Evolutionary conservation across 2,888 invertebrate genomes (phyloP), one percentile per base, ranked within the genome.

Genomic region (Lepidochrysops patricia): DNA sequence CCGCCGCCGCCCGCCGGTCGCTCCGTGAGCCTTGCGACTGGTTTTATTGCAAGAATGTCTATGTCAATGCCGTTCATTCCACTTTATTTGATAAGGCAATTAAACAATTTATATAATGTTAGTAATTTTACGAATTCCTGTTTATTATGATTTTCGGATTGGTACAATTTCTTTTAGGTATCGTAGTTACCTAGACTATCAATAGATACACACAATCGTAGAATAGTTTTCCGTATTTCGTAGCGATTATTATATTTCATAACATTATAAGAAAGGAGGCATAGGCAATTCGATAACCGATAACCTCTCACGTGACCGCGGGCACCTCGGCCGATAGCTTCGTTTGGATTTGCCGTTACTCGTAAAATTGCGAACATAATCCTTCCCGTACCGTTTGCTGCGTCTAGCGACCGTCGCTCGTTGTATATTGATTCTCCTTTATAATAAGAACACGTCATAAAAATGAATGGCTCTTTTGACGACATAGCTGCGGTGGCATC

Each of bases 321-420:
- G 72, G 75, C 72, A 74, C 76, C 70, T 72, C 72, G 72, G 69
- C 71, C 77, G 77, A 82, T 82, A 79, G 79, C 79, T 83, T 72
- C 75, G 77, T 76, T 78, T 77, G 74, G 79, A 82, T 79, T 70
- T 82, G 79, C 84, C 83, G 84, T 84, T 84, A 85, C 70, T 77
- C 79, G 79, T 75, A 74, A 77, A 80, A 82, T 82, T 79, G 77
- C 79, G 78, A 76, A 79, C 79, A 80, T 79, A 77, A 78, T 78
- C 76, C 77, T 74, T 72, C 70, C 71, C 67, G 74, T 74, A 74
- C 75, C 77, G 77, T 67, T 66, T 60, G 65, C 63, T 64, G 65
- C 66, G 64, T 64, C 57, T 63, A 32, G 49, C 60, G 37, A 61
- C 59, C 63, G 57, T 60, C 37, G 29, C 48, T 59, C 60, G 52